These are phyloP conservation scores for Hippasteria phrygiana DNA, from an alignment of 53 echinoderm and acorn worm species.

Conservation along the genomic window DNA sequence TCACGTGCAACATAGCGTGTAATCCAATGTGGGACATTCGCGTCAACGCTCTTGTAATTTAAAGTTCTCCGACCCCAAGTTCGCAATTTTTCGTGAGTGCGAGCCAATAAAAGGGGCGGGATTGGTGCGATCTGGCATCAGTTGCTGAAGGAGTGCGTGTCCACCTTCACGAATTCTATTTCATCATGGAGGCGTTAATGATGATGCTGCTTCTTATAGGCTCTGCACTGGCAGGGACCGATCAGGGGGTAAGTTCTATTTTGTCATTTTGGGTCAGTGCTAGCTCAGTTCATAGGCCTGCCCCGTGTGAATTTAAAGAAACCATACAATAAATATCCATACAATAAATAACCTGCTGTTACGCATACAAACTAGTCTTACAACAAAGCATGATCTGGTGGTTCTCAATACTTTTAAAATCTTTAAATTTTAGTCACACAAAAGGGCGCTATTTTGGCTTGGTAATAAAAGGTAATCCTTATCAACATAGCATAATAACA, in stretches of 20 bases:
- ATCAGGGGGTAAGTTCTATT: slow-evolving; percentile 8
- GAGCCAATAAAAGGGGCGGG: background rate
- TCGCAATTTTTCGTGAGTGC: background rate
- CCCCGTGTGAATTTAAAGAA: too few species aligned
- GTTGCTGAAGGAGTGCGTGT: background rate
- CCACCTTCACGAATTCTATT: background rate
- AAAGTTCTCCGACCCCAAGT: background rate
- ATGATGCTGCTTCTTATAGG: background rate
- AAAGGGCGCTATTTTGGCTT: too few species aligned
- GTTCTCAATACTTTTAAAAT: too few species aligned
- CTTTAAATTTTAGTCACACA: too few species aligned
- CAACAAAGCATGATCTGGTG: too few species aligned
- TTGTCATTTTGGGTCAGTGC: background rate
- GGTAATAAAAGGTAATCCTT: too few species aligned
- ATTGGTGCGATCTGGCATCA: background rate
- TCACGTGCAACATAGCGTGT: too few species aligned
- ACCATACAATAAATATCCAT: too few species aligned
- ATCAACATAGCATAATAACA: too few species aligned
- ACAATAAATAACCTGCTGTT: too few species aligned
- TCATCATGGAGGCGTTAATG: background rate
- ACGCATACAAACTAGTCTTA: too few species aligned
- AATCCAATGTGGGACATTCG: background rate
- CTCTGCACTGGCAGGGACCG: slow-evolving; percentile 11
- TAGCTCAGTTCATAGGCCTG: too few species aligned
- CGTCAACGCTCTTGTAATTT: background rate